Conservation (phyloP, 1,140 invertebrate genomes). For the Conus ventricosus region DNA sequence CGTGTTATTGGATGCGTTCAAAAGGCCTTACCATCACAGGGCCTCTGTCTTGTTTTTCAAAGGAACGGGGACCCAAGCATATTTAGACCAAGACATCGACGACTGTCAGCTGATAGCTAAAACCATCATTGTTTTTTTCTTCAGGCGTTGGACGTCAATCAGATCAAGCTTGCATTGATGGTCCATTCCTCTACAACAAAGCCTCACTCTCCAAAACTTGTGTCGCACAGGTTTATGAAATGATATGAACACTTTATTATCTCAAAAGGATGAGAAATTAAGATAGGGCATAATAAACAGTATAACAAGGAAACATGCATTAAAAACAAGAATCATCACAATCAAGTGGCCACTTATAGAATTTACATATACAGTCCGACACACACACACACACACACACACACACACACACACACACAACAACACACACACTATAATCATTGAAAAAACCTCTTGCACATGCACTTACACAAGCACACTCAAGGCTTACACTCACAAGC, state of each 20-base stretch:
- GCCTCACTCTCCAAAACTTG: constrained; percentile 28
- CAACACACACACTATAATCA: too few relatives aligned
- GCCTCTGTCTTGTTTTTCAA: constrained; percentile 75
- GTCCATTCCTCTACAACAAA: constrained; percentile 57
- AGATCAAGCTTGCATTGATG: constrained; percentile 73
- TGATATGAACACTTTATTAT: too few relatives aligned
- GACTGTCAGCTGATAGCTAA: constrained; percentile 74
- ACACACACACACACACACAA: too few relatives aligned
- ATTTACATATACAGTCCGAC: too few relatives aligned
- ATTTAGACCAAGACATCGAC: constrained; percentile 76
- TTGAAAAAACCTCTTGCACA: too few relatives aligned
- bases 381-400: too few relatives aligned
- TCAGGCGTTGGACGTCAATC: constrained; percentile 64
- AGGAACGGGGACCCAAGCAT: constrained; percentile 72
- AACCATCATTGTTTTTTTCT: constrained; percentile 71
- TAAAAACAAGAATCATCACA: too few relatives aligned
- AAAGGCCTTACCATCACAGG: constrained; percentile 53
- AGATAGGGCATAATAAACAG: constrained; percentile 71
- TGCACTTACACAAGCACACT: too few relatives aligned
- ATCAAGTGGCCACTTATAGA: too few relatives aligned
- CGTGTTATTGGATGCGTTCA: constrained; percentile 51
- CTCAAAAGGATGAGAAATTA: too few relatives aligned
- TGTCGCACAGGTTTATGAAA: constrained; percentile 38
- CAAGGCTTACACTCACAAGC: too few relatives aligned
- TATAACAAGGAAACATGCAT: too few relatives aligned